Evolutionary conservation across 30 jellyfish, hydroid and myxozoan species (phyloP).

Genomic region (Aurelia aurita): DNA sequence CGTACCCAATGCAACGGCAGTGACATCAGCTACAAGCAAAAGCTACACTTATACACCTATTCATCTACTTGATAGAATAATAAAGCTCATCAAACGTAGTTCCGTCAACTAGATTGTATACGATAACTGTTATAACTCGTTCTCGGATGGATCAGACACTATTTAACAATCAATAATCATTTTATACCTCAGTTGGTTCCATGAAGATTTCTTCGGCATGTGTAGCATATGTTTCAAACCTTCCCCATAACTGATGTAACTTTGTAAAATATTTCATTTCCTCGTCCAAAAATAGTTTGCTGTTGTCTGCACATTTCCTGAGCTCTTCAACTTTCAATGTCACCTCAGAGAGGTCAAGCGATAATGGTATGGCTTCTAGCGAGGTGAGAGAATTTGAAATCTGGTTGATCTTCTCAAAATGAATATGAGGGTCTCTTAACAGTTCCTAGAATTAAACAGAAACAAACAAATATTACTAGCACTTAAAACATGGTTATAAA

Average conservation of each 20-base stretch:
- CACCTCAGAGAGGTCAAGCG: slow-evolving; percentile 2
- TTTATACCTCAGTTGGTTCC: slow-evolving; percentile 50
- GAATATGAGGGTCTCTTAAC: slow-evolving; percentile 22
- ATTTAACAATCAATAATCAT: neutral
- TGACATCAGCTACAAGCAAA: too few relatives aligned
- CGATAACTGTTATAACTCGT: too few relatives aligned
- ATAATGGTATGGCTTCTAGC: neutral
- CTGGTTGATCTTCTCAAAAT: slow-evolving; percentile 35
- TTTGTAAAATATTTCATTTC: neutral
- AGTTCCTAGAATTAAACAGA: slow-evolving; percentile 10
- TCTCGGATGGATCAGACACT: too few relatives aligned
- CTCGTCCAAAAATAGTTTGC: slow-evolving; percentile 4
- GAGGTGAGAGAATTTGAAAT: neutral
- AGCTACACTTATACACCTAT: too few relatives aligned
- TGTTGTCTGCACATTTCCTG: slow-evolving; percentile 19
- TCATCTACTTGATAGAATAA: too few relatives aligned
- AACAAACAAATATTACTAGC: neutral
- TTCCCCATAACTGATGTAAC: slow-evolving; percentile 50
- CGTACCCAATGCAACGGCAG: too few relatives aligned
- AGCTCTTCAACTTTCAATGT: slow-evolving; percentile 6
- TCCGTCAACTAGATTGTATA: too few relatives aligned
- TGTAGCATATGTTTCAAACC: slow-evolving; percentile 34
- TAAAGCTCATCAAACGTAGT: too few relatives aligned
- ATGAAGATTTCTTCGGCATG: slow-evolving; percentile 65
- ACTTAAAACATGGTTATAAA: neutral